phyloP scores from a whole-genome alignment of 2,797 vertebrate genomes.

The Sphenodon punctatus region DNA sequence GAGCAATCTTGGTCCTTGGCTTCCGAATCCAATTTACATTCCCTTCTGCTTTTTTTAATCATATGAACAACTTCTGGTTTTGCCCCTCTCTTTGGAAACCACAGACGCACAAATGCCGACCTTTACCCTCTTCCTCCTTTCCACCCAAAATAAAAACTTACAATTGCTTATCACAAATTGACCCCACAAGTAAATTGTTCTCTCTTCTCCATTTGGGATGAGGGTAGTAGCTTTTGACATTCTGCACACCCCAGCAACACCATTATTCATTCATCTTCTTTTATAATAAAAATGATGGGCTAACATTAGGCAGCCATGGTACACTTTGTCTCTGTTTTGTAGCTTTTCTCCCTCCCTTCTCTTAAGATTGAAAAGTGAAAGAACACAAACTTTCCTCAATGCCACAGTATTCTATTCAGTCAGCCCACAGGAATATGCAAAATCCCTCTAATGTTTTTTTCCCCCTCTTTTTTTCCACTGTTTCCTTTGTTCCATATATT shows the following conservation, averaged over 20 bases:
- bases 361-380: constrained; percentile 53
- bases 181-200: constrained; percentile 45
- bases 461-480: constrained; percentile 60
- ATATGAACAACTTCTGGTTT: constrained; percentile 2
- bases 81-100: constrained; percentile 45
- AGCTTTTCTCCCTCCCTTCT: constrained; percentile 37
- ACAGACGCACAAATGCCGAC: constrained; percentile 71
- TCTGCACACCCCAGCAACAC: constrained; percentile 61
- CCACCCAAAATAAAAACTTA: constrained; percentile 41
- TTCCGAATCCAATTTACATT: neutral
- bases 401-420: constrained; percentile 65
- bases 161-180: constrained; percentile 43
- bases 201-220: constrained; percentile 22
- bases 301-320: constrained; percentile 43
- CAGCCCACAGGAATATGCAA: constrained; percentile 76
- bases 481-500: constrained; percentile 59
- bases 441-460: constrained; percentile 65
- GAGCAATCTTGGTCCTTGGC: neutral
- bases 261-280: constrained; percentile 48
- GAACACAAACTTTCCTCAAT: constrained; percentile 56
- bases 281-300: constrained; percentile 29
- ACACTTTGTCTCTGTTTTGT: constrained; percentile 53
- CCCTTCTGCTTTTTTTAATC: constrained; percentile 35
- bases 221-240: constrained; percentile 53
- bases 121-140: neutral